phyloP scores from a whole-genome alignment of 2,113 vertebrate genomes.

The Protobothrops mucrosquamatus region DNA sequence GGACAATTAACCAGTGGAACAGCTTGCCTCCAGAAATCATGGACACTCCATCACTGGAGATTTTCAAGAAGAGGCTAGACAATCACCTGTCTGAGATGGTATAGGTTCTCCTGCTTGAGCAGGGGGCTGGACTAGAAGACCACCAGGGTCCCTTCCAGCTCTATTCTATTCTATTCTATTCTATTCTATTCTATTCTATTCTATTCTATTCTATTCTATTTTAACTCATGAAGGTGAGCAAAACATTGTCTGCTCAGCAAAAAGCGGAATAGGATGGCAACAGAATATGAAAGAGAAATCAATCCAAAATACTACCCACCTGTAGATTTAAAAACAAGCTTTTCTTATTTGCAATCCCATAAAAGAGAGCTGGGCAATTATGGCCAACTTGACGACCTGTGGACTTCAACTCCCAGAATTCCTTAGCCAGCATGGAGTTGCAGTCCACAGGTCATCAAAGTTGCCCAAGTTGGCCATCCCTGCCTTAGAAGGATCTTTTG shows the following conservation, averaged over 20 bases:
- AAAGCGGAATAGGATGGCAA: not conserved
- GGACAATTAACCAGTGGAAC: no score
- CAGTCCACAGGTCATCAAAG: not conserved
- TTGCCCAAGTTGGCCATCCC: not conserved
- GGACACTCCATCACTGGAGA: no score
- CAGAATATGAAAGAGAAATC: not conserved
- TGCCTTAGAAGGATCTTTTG: not conserved
- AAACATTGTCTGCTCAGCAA: not conserved
- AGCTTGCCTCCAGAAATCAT: no score
- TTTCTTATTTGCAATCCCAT: not conserved
- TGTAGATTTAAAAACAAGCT: not conserved
- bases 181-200: no score
- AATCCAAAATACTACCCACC: not conserved
- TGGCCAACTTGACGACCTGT: not conserved
- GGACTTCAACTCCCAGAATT: not conserved
- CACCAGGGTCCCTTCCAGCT: no score
- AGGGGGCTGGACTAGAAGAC: no score
- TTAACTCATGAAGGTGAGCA: not conserved
- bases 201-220: not conserved
- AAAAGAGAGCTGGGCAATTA: not conserved
- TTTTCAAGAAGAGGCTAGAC: no score
- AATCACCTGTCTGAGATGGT: no score
- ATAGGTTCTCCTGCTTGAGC: no score
- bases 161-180: no score
- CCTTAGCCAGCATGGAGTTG: not conserved